Evolutionary conservation across 2,113 vertebrate species (phyloP), one percentile per base, ranked within the genome.

Genomic region (Amblyopsis rosae): DNA sequence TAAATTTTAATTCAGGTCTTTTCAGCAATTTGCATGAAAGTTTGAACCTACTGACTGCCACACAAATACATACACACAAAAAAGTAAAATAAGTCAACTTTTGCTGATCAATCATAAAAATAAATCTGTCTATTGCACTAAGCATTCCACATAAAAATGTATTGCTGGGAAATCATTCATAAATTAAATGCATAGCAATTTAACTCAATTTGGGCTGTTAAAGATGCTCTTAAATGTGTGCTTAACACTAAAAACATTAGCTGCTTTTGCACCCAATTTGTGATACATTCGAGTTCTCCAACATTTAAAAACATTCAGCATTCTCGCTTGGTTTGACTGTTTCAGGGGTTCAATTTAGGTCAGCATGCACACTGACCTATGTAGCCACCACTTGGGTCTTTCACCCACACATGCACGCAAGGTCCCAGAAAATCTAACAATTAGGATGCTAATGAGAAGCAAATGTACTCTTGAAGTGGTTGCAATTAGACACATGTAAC

Each of bases 361-460:
- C 33, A 35, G 33, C 41, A 19, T 10, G 10, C 55, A 17, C 55
- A 19, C 55, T 19, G 55, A 57, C 55, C 35, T 19, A 17, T 19
- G 16, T n/a, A 26, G 26, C 62, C 50, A 61, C 8, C 60, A 12
- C n/a, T 17, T 53, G 51, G 13, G 51, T 53, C 50, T 53, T 15
- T n/a, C n/a, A 19, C 16, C 7, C 55, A 17, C 55, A 19, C 55
- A 57, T 16, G 17, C 61, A 50, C 73, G 73, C 72, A 73, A 74
- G 67, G 77, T 76, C 79, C 81, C 79, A 80, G 80, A 81, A 77
- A 75, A 76, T 73, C 86, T 73, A 86, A 74, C 78, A 80, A 79
- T 59, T 75, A 71, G 80, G 81, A 86, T 80, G 78, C 70, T 53
- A 46, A 77, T 64, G 35, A 77, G 76, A 81, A 74, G 83, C 81